Evolutionary conservation across 2,797 vertebrate genomes (phyloP).

Genomic region (Picus viridis): DNA sequence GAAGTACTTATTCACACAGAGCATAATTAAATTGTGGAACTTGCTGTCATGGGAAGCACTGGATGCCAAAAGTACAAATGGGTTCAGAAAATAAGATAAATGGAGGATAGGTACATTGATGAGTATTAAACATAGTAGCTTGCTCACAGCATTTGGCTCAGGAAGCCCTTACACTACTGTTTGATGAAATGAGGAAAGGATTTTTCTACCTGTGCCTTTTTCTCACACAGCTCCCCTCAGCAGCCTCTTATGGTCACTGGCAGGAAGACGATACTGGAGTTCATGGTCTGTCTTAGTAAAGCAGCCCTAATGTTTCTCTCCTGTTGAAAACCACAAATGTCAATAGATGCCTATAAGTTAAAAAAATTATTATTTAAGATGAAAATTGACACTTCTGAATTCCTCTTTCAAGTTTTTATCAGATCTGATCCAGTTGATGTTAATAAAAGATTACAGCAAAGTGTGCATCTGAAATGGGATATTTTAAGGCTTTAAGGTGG

Average conservation of each 20-base stretch:
- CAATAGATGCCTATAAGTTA: not conserved
- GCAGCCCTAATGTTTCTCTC: not conserved
- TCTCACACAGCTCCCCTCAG: not conserved
- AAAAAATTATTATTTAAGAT: not conserved
- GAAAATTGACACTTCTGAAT: not conserved
- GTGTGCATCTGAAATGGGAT: not conserved
- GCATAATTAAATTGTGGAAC: slow-evolving; percentile 49
- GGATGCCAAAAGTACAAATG: slow-evolving; percentile 58
- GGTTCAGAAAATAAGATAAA: slow-evolving; percentile 48
- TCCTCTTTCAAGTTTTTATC: not conserved
- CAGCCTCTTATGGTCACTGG: not conserved
- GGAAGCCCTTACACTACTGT: slow-evolving; percentile 10
- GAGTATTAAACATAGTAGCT: slow-evolving; percentile 3
- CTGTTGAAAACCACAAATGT: not conserved
- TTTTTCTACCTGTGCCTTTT: not conserved
- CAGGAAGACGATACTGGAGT: not conserved
- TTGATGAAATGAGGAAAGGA: slow-evolving; percentile 44
- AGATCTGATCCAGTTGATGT: not conserved
- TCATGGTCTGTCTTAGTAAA: not conserved
- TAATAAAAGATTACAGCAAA: not conserved
- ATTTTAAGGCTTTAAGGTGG: not conserved
- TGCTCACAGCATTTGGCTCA: slow-evolving; percentile 4
- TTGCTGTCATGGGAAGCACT: slow-evolving; percentile 47
- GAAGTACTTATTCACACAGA: slow-evolving; percentile 65
- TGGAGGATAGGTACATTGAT: slow-evolving; percentile 15